A percentile compares a stretch with the other conserved stretches of the same genome.
Evolutionary conservation across 1,140 invertebrate species (phyloP).

Genomic region (Paraescarpia echinospica): DNA sequence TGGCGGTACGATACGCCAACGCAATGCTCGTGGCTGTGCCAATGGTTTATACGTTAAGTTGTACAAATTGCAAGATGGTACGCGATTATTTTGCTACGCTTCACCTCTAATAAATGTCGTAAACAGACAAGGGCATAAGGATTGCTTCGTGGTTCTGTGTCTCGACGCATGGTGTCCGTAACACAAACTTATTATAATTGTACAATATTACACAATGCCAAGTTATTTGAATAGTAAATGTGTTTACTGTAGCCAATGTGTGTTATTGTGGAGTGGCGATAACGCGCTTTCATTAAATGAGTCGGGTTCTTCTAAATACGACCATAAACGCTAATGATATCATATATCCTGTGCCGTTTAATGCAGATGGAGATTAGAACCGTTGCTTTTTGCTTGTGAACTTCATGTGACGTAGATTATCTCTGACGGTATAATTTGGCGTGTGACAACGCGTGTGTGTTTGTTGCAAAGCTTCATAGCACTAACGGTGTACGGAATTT

Average conservation of each 20-base stretch:
- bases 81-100: background rate
- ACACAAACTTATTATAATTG: background rate
- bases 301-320: background rate
- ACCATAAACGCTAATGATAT: background rate
- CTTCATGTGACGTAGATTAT: background rate
- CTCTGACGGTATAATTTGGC: background rate
- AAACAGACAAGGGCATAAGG: background rate
- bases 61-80: background rate
- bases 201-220: background rate
- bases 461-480: background rate
- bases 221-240: background rate
- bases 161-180: background rate
- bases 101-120: no score
- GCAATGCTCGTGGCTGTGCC: background rate
- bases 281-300: background rate
- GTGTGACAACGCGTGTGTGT: background rate
- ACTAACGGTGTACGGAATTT: background rate
- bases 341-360: background rate
- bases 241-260: background rate
- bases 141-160: background rate
- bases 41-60: background rate
- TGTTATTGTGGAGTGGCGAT: background rate
- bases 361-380: background rate
- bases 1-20: background rate
- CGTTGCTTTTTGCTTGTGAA: background rate